Evolutionary conservation across 23 tunicate genomes (phyloP).

Genomic region (Trididemnum clinides): DNA sequence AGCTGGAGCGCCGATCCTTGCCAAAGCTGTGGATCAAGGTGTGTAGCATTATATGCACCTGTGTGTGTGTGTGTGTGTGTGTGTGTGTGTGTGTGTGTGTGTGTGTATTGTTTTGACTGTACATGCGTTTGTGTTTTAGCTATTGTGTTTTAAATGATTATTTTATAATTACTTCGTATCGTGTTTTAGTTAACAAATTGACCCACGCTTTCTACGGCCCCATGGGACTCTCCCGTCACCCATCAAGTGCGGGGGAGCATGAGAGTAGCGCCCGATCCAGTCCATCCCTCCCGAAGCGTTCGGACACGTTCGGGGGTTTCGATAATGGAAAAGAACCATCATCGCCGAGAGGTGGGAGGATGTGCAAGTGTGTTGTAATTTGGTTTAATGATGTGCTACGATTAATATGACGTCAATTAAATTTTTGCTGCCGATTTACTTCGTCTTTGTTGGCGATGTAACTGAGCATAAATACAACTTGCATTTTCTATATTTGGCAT

Average conservation of each 20-base stretch:
- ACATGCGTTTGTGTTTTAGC: no score
- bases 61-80: background rate
- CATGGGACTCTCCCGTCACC: conserved; percentile 57
- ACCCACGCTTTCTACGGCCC: conserved; percentile 66
- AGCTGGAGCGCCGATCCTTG: conserved; percentile 55
- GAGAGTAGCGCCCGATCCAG: conserved; percentile 47
- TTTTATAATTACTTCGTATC: no score
- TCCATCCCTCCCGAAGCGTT: conserved; percentile 60
- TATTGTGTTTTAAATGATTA: no score
- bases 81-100: no score
- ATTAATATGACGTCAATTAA: no score
- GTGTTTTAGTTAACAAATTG: conserved; percentile 56
- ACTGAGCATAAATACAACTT: no score
- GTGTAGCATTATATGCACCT: background rate
- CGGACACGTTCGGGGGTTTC: conserved; percentile 90
- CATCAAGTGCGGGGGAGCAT: conserved; percentile 68
- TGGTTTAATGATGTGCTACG: no score
- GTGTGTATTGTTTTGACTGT: no score
- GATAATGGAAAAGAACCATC: conserved; percentile 87
- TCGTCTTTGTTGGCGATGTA: no score
- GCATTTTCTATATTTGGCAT: no score
- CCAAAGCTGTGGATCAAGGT: conserved; percentile 83
- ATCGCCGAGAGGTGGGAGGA: conserved; percentile 52
- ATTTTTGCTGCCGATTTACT: no score
- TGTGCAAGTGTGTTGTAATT: no score